These are phyloP conservation scores for Metopia argyrocephala DNA, from an alignment of 2,888 invertebrate species.

Conservation along the genomic window DNA sequence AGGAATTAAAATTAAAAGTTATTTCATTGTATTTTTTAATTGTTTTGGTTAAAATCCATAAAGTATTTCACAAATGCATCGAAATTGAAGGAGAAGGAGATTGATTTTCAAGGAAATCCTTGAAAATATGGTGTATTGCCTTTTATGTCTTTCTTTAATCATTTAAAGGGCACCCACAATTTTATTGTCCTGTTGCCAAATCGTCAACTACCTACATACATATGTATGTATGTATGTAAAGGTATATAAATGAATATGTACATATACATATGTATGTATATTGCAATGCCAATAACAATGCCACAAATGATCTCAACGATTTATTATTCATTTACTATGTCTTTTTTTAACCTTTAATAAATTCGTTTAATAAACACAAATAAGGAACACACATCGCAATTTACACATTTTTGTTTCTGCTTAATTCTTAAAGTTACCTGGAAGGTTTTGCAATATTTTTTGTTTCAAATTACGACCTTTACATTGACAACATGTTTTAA, in stretches of 20 bases:
- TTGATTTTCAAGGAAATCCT: constrained; percentile 61
- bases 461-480: neutral
- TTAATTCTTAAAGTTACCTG: too few species aligned
- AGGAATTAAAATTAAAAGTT: constrained; percentile 43
- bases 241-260: too few species aligned
- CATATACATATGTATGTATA: too few species aligned
- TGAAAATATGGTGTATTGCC: constrained; percentile 47
- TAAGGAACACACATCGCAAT: too few species aligned
- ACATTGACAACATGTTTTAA: too few species aligned
- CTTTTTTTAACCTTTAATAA: neutral
- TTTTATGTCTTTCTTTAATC: constrained; percentile 22
- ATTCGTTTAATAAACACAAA: too few species aligned
- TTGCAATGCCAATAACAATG: neutral
- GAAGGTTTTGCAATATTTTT: neutral
- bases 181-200: neutral
- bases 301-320: constrained; percentile 31
- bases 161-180: constrained; percentile 51
- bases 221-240: too few species aligned
- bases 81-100: neutral
- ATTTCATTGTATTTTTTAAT: constrained; percentile 6
- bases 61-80: constrained; percentile 42
- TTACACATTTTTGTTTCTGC: too few species aligned
- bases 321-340: neutral
- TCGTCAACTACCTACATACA: too few species aligned
- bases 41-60: constrained; percentile 36